Conservation (phyloP, 2,888 invertebrate genomes). For the Ennomos fuscantarius region DNA sequence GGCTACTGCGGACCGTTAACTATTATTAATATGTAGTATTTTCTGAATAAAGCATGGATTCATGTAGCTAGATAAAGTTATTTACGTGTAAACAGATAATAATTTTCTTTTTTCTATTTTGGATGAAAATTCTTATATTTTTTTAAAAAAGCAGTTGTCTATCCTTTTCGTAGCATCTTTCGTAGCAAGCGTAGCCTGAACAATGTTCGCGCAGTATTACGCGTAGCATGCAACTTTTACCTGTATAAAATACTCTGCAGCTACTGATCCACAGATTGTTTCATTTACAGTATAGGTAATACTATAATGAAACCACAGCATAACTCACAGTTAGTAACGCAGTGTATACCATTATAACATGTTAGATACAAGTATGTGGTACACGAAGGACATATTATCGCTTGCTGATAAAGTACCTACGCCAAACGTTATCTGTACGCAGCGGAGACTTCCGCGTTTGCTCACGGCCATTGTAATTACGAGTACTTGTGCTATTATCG, state of each 20-base stretch:
- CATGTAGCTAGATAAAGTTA: too few species aligned
- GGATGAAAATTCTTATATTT: too few species aligned
- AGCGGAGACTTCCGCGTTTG: constrained; percentile 76
- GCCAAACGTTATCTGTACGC: constrained; percentile 74
- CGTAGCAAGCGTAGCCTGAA: constrained; percentile 20
- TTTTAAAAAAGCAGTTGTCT: neutral
- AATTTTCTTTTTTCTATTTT: too few species aligned
- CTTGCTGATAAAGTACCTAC: constrained; percentile 66
- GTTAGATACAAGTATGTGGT: constrained; percentile 44
- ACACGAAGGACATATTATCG: constrained; percentile 69
- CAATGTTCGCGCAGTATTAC: neutral
- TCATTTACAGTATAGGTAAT: neutral
- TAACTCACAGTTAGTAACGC: constrained; percentile 1
- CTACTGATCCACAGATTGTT: constrained; percentile 2
- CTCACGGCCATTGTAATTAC: constrained; percentile 67
- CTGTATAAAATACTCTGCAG: neutral
- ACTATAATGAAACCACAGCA: constrained; percentile 6
- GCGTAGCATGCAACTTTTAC: constrained; percentile 9
- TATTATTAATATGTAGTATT: constrained; percentile 36
- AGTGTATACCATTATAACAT: constrained; percentile 5
- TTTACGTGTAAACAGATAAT: too few species aligned
- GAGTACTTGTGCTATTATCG: constrained; percentile 49
- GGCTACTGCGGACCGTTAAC: constrained; percentile 19
- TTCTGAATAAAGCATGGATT: neutral
- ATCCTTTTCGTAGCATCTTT: constrained; percentile 6